A percentile compares a stretch with the other conserved stretches of the same genome.
Conservation (phyloP, 2,113 vertebrate species). For the Phrynosoma platyrhinos region DNA sequence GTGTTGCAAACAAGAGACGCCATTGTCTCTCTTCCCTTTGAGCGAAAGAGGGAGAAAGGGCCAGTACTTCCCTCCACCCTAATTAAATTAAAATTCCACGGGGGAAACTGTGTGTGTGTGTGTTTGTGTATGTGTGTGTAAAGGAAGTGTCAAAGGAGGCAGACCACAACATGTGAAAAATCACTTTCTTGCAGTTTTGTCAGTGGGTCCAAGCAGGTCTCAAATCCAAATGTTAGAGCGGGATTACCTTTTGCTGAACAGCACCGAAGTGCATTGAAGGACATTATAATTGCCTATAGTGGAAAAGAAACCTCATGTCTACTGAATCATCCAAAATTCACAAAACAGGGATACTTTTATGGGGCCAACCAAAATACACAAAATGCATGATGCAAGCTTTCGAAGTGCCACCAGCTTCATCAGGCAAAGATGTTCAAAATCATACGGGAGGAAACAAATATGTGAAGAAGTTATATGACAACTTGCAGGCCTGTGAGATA, state of each 20-base stretch:
- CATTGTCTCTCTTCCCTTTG: background rate
- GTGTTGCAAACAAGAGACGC: background rate
- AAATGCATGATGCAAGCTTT: too few species aligned
- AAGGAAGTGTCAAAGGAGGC: background rate
- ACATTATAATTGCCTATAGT: background rate
- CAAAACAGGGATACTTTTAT: too few species aligned
- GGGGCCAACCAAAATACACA: too few species aligned
- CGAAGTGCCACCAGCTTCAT: too few species aligned
- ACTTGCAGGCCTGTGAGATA: too few species aligned
- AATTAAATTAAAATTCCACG: conserved; percentile 21
- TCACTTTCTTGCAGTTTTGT: background rate
- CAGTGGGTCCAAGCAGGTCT: background rate
- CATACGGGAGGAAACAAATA: too few species aligned
- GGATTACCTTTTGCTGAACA: background rate
- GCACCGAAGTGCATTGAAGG: background rate
- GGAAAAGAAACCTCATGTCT: too few species aligned
- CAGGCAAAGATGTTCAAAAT: too few species aligned
- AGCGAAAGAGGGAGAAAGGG: background rate
- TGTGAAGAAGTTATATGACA: too few species aligned
- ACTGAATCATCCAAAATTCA: too few species aligned
- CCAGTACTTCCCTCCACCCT: background rate
- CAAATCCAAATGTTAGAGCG: background rate
- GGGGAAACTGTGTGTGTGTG: background rate
- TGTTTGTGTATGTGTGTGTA: background rate
- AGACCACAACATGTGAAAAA: too few species aligned